Evolutionary conservation across 2,888 invertebrate species (phyloP), one percentile per base, ranked within the genome.

Genomic region (Homarus gammarus): DNA sequence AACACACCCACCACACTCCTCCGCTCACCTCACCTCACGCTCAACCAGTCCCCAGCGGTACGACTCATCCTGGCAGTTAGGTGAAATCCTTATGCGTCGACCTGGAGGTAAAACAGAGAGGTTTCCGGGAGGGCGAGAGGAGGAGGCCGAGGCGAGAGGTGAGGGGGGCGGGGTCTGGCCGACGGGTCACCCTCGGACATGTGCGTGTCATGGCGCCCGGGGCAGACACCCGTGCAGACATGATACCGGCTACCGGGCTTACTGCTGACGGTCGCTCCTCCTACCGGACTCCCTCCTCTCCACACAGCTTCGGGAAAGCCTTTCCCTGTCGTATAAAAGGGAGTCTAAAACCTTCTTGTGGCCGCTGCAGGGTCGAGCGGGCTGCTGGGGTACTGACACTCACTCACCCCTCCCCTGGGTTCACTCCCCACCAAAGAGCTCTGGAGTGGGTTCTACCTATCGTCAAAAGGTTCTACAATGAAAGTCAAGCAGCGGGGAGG

Each of bases 191-290:
- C 40, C 61, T 72, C 79, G 84, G 82, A 87, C 83, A 87, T 84
- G 78, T 90, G 90, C 90, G 90, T 90, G 90, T 90, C 90, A 90
- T 90, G 90, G 81, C 70, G 90, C 90, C 90, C 79, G 72, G 61
- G 90, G 90, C 90, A 83, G 90, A 87, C 87, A 84, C 84, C 90
- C 79, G 87, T 70, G 90, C 84, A 77, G 90, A 90, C 90, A 90
- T 90, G 90, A 90, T 87, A 87, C 90, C 78, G 73, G 87, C 90
- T 90, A 90, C 90, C 79, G 90, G 90, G 90, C 90, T 90, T 90
- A 84, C 87, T 84, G 78, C 49, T 70, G 64, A 51, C 49, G 44
- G 51, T 49, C 68, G 56, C 22, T 64, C 40, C 61, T 6, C 33
- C 68, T 49, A 40, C 84, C 56, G 22, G 38, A 33, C 27, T 18